Percentiles rank a stretch among this genome's conserved stretches.
phyloP scores from a whole-genome alignment of 2,113 vertebrate species.

The Sylvietta virens region DNA sequence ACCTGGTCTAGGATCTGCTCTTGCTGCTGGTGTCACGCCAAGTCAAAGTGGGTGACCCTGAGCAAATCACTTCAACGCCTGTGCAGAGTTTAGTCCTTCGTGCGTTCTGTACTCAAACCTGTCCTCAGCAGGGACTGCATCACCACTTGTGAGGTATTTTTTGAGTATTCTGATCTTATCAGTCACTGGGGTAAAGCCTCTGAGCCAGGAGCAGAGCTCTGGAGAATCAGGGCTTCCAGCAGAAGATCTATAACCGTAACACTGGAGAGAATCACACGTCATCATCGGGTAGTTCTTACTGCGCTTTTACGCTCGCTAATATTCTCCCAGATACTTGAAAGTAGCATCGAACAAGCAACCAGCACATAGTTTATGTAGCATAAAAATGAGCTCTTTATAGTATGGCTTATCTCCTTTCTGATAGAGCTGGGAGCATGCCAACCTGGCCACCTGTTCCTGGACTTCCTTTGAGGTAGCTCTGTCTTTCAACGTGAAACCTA shows the following conservation, averaged over 20 bases:
- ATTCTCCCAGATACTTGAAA: not conserved
- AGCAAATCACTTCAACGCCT: not conserved
- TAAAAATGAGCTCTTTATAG: not conserved
- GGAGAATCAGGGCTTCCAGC: not conserved
- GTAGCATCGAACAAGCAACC: not conserved
- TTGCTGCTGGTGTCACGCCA: not conserved
- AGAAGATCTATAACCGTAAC: not conserved
- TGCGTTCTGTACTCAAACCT: not conserved
- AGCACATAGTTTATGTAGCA: not conserved
- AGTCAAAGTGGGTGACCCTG: not conserved
- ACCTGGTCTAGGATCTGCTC: not conserved
- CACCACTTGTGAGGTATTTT: not conserved
- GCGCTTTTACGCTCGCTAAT: not conserved
- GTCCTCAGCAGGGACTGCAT: not conserved
- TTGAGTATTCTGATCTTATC: not conserved
- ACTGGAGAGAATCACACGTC: not conserved
- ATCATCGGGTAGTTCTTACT: not conserved
- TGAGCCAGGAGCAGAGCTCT: not conserved
- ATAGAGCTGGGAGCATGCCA: not conserved
- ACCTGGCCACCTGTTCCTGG: constrained; percentile 30
- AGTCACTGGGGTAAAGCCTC: not conserved
- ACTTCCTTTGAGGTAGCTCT: constrained; percentile 39
- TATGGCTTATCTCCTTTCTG: not conserved
- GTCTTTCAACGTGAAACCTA: constrained; percentile 10
- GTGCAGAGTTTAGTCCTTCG: fast-evolving